Conservation (phyloP, 2,888 invertebrate genomes). For the Idaea dimidiata region DNA sequence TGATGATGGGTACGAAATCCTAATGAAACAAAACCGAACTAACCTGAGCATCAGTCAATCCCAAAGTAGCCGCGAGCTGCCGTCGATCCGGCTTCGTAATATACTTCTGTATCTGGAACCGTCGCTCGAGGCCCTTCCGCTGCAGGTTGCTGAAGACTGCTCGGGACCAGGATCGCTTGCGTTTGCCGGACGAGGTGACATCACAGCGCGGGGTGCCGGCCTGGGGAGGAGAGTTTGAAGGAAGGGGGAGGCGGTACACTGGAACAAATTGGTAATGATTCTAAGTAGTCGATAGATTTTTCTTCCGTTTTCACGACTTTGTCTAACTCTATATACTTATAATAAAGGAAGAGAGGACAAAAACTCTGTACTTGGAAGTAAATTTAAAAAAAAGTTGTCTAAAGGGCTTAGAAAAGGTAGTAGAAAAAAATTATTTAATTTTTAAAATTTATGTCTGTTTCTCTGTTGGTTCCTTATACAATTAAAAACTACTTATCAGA, state of each 20-base stretch:
- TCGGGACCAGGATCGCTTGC: constrained; percentile 96
- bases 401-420: too few relatives aligned
- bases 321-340: too few relatives aligned
- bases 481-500: too few relatives aligned
- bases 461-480: too few relatives aligned
- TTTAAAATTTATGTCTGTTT: too few relatives aligned
- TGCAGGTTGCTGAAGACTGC: constrained; percentile 97
- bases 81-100: constrained; percentile 97
- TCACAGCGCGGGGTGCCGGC: constrained; percentile 65
- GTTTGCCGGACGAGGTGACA: constrained; percentile 82
- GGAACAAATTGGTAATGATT: constrained; percentile 26
- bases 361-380: too few relatives aligned
- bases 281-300: too few relatives aligned
- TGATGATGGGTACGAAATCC: background rate
- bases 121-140: constrained; percentile 94
- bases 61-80: constrained; percentile 94
- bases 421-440: too few relatives aligned
- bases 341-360: too few relatives aligned
- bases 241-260: constrained; percentile 70
- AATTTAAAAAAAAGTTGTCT: too few relatives aligned
- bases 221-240: constrained; percentile 62
- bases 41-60: constrained; percentile 96
- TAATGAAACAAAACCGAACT: constrained; percentile 11
- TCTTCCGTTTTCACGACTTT: too few relatives aligned
- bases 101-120: constrained; percentile 97